These are phyloP conservation scores for Rhinolophus sinicus DNA, from an alignment of 2,113 vertebrate species.

Conservation along the genomic window DNA sequence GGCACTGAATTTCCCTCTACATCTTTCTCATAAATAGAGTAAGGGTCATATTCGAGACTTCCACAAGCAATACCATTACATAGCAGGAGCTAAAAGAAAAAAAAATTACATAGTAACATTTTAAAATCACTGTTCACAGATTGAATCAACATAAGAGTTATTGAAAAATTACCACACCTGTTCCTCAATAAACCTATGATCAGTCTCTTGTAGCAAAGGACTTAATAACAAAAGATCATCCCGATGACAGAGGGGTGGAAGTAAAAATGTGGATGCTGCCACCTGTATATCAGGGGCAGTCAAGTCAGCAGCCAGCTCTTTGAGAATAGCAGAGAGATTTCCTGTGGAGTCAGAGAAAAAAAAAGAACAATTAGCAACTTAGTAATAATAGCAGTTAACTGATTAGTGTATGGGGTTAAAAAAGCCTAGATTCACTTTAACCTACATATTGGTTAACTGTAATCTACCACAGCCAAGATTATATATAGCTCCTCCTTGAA, in stretches of 20 bases:
- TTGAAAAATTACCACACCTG: conserved; percentile 87
- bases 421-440: neutral
- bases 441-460: neutral
- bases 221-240: conserved; percentile 90
- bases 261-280: conserved; percentile 88
- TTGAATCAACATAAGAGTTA: neutral
- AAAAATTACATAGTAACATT: neutral
- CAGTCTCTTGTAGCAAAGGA: conserved; percentile 87
- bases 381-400: neutral
- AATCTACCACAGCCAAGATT: neutral
- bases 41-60: conserved; percentile 93
- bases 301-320: conserved; percentile 92
- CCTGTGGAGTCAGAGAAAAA: conserved; percentile 81
- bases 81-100: conserved; percentile 86
- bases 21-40: conserved; percentile 87
- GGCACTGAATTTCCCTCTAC: conserved; percentile 86
- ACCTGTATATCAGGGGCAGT: conserved; percentile 88
- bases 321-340: conserved; percentile 89
- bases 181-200: conserved; percentile 93
- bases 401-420: neutral
- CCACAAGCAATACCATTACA: conserved; percentile 88
- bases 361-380: conserved; percentile 69
- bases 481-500: neutral
- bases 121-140: conserved; percentile 34
- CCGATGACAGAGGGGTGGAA: conserved; percentile 91